Base-by-base conservation (phyloP, 2,797 vertebrate species). In the Cuculus canorus region DNA sequence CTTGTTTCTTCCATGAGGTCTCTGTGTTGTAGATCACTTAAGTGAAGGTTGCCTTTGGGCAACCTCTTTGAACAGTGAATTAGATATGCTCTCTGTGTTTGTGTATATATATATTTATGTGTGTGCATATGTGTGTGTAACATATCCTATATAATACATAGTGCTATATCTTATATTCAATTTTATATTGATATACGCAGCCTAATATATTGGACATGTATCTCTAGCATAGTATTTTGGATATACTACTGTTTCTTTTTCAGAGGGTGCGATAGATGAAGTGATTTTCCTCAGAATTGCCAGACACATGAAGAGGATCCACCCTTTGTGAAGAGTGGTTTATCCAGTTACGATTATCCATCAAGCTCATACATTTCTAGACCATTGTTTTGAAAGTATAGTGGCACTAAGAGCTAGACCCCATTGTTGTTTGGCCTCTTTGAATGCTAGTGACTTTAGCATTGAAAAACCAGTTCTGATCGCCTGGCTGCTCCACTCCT, bases 21-120 rank as follows among this genome's bases (percentile, higher is more conserved):
- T 69, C 70, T 64, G 73, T 24, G 5, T 82, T 79, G 65, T 45
- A 92, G 52, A 95, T 95, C 86, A 89, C 69, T 80, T 87, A 82
- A 90, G 52, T 10, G 77, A 92, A 95, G 66, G 77, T 69, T 94
- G 56, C 28, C 47, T 86, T 88, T 92, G 77, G 86, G 66, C 72
- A 92, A 39, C 79, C 41, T 64, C 33, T 92, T 89, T 85, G 52
- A 72, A 60, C 45, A 37, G 65, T 37, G 45, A 65, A 47, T 78
- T 92, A 53, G 61, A 64, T 90, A 56, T 78, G 86, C 48, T 91
- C 30, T 54, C 1, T 83, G 19, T 60, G 14, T 56, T 3, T 77
- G 2, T 50, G 11, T 65, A 33, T 88, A 28, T 83, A 39, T 69
- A 28, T 83, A 39, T 69, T n/a, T 75, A 6, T 71, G 27, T 45